These are phyloP conservation scores for Xiphophorus birchmanni DNA, from an alignment of 2,797 vertebrate species.

Conservation along the genomic window DNA sequence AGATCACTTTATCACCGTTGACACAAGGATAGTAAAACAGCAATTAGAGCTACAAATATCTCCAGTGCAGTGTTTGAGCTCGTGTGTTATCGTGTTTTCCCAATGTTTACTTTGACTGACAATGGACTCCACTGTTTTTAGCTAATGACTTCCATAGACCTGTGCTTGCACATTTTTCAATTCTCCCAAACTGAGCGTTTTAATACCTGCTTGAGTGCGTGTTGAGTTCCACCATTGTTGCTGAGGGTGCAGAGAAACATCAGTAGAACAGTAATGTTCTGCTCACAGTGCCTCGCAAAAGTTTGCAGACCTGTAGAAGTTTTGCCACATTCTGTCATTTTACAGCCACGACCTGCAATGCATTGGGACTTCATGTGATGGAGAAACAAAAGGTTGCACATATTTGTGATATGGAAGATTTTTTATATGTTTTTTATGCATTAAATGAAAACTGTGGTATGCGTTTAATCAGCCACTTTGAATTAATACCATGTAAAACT, in stretches of 20 bases:
- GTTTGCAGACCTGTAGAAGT: neutral
- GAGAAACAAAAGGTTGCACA: neutral
- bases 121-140: conserved; percentile 15
- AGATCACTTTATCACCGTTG: conserved; percentile 13
- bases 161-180: conserved; percentile 29
- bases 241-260: neutral
- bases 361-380: neutral
- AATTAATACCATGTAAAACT: neutral
- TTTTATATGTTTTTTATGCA: neutral
- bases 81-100: neutral
- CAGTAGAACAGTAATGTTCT: neutral
- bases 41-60: neutral
- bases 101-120: neutral
- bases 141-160: conserved; percentile 38
- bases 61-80: neutral
- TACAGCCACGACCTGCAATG: neutral
- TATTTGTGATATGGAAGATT: neutral
- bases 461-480: neutral
- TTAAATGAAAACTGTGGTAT: neutral
- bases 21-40: neutral
- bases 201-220: conserved; percentile 9
- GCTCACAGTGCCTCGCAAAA: neutral
- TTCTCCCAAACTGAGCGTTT: conserved; percentile 3
- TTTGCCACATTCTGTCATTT: neutral
- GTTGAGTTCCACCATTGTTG: conserved; percentile 1